A percentile compares a stretch with the other conserved stretches of the same genome.
Evolutionary conservation across 1,140 invertebrate genomes (phyloP).

Genomic region (Leptonema lineaticorne): DNA sequence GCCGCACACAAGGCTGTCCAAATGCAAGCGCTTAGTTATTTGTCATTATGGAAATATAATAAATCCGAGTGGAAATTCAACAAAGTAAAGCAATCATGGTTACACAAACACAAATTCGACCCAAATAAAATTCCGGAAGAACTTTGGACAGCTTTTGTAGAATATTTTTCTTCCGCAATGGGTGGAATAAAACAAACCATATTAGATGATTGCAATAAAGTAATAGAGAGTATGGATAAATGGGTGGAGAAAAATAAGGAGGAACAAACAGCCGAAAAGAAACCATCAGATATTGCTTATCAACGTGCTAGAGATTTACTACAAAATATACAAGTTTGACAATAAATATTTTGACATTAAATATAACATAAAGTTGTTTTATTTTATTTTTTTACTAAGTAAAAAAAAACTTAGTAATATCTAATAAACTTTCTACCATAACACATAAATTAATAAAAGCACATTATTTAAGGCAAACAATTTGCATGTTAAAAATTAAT

Average conservation of each 20-base stretch:
- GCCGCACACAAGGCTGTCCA: slow-evolving; percentile 53
- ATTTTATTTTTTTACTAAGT: not conserved
- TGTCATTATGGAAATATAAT: slow-evolving; percentile 70
- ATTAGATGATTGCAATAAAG: slow-evolving; percentile 62
- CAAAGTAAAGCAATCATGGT: slow-evolving; percentile 72
- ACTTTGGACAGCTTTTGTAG: slow-evolving; percentile 64
- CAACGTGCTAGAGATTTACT: slow-evolving; percentile 55
- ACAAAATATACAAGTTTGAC: slow-evolving; percentile 56
- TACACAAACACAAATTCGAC: slow-evolving; percentile 68
- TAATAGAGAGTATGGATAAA: slow-evolving; percentile 64
- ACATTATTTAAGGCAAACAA: slow-evolving; percentile 22
- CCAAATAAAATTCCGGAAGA: slow-evolving; percentile 58
- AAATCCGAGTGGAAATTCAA: slow-evolving; percentile 74
- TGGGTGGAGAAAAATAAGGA: slow-evolving; percentile 58
- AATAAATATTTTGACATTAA: slow-evolving; percentile 36
- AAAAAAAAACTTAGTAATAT: not conserved
- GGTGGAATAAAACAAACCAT: slow-evolving; percentile 64
- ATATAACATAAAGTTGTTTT: not conserved
- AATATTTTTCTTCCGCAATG: slow-evolving; percentile 68
- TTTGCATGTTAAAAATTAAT: slow-evolving; percentile 1
- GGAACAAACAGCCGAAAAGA: slow-evolving; percentile 55
- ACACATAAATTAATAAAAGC: slow-evolving; percentile 23
- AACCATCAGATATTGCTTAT: slow-evolving; percentile 65
- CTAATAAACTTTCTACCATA: slow-evolving; percentile 10
- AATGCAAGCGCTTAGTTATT: slow-evolving; percentile 57